Evolutionary conservation across 2,888 invertebrate genomes (phyloP).

Genomic region (Nematopogon swammerdamellus): DNA sequence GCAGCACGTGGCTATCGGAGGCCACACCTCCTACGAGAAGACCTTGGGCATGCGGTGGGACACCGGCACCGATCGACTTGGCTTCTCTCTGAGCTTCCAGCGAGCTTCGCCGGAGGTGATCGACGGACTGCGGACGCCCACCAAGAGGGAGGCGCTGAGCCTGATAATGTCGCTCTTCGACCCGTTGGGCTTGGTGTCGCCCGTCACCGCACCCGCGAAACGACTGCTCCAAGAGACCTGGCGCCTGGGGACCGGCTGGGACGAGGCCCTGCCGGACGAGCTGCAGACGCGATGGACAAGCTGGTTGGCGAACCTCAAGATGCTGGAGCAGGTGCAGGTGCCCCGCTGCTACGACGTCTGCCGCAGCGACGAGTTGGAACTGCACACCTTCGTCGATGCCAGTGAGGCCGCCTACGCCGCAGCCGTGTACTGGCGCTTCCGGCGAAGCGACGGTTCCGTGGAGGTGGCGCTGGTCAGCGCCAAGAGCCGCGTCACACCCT

Average conservation of each 20-base stretch:
- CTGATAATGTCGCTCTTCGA: conserved; percentile 19
- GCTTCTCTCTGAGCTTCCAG: too few species aligned
- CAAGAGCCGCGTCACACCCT: conserved; percentile 9
- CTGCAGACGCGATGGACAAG: too few species aligned
- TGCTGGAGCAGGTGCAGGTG: conserved; percentile 9
- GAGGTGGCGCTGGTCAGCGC: conserved; percentile 11
- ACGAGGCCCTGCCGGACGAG: conserved; percentile 5
- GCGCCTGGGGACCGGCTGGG: conserved; percentile 12
- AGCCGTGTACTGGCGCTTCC: conserved; percentile 12
- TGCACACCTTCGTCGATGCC: conserved; percentile 15
- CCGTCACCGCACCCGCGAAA: conserved; percentile 3
- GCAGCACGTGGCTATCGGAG: too few species aligned
- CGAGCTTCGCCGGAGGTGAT: too few species aligned
- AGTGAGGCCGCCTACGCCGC: conserved; percentile 13
- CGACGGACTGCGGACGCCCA: conserved; percentile 6
- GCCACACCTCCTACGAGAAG: too few species aligned
- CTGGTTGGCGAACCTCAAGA: not conserved
- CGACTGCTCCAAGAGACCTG: conserved; percentile 5
- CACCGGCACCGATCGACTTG: too few species aligned
- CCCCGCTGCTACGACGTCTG: conserved; percentile 4
- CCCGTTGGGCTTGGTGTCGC: conserved; percentile 11
- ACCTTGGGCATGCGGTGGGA: too few species aligned
- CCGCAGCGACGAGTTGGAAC: conserved; percentile 7
- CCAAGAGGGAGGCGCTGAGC: conserved; percentile 12
- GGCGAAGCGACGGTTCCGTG: conserved; percentile 5